Evolutionary conservation across 2,113 vertebrate species (phyloP), one percentile per base, ranked within the genome.

Genomic region (Mesembrinibis cayennensis): DNA sequence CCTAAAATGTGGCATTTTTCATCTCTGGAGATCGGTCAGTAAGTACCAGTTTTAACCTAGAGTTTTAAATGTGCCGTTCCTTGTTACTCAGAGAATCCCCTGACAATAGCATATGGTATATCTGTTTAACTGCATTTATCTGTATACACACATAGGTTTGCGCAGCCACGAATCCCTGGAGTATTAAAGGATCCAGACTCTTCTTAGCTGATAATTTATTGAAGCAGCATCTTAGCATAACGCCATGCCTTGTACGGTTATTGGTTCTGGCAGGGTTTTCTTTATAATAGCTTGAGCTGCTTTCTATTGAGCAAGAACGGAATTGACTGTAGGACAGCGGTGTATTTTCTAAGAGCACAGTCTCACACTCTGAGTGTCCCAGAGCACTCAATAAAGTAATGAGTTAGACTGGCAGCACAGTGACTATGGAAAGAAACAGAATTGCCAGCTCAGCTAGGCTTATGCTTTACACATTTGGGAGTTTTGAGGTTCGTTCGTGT

Each of bases 191-290:
- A 97, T 91, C 83, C 81, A 58, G 56, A 65, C 56, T 82, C 70
- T 87, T 89, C 89, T 83, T 22, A 82, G 84, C 70, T 79, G 89
- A 79, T 95, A 94, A 96, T 96, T 91, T 95, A 95, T 89, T 94
- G 91, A 94, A 94, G 84, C 70, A 66, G 56, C 83, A 73, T 85
- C 93, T 95, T 65, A 87, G 69, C 87, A 89, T 93, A 95, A 82
- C 3, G 0, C 78, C 73, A 49, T 89, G 81, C 61, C 47, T 95
- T 40, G 83, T 72, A 61, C 17, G 3, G 83, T 87, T 95, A 95
- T 95, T 95, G 86, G 95, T 95, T 94, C 81, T 95, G 95, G 93
- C 87, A 94, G 70, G 61, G 30, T 23, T 84, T 83, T 76, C 66
- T 95, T 72, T n/a, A 10, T 63, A 69, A 53, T 86, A 94, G 62